Conservation (phyloP, 1,140 invertebrate genomes). For the Brachionus manjavacas region DNA sequence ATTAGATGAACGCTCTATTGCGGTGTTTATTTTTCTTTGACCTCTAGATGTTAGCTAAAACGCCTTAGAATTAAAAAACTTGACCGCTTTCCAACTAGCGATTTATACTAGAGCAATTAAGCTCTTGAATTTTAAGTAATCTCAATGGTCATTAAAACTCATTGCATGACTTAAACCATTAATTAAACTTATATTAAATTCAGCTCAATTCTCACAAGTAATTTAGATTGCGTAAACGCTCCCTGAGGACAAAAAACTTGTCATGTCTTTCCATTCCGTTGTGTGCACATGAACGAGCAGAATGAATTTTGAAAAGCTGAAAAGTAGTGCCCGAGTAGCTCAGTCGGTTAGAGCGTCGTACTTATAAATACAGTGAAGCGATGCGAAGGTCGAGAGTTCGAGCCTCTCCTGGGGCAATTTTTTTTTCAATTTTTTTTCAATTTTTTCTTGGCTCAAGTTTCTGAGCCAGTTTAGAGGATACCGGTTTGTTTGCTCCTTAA, state of each 20-base stretch:
- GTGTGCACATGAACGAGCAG: not conserved
- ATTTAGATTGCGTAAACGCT: not conserved
- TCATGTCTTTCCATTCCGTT: not conserved
- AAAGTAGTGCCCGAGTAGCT: not conserved
- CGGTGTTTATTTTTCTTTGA: not conserved
- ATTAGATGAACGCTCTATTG: not conserved
- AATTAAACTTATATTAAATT: not conserved
- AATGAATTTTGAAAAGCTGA: not conserved
- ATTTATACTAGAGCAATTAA: not conserved
- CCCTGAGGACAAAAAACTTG: not conserved
- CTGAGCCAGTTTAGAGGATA: not conserved
- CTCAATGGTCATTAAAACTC: not conserved
- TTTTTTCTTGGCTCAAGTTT: not conserved
- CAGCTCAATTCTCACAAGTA: not conserved
- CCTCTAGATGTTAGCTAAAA: not conserved
- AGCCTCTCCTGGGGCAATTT: slow-evolving; percentile 18
- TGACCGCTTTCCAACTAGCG: not conserved
- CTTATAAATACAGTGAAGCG: slow-evolving; percentile 20
- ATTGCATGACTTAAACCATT: not conserved
- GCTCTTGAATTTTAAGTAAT: not conserved
- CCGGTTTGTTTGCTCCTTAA: not conserved
- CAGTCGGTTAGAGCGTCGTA: slow-evolving; percentile 29
- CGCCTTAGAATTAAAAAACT: not conserved
- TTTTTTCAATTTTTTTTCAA: not conserved
- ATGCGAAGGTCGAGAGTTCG: slow-evolving; percentile 32